phyloP scores from a whole-genome alignment of 2,888 invertebrate genomes.

The Polia nebulosa region DNA sequence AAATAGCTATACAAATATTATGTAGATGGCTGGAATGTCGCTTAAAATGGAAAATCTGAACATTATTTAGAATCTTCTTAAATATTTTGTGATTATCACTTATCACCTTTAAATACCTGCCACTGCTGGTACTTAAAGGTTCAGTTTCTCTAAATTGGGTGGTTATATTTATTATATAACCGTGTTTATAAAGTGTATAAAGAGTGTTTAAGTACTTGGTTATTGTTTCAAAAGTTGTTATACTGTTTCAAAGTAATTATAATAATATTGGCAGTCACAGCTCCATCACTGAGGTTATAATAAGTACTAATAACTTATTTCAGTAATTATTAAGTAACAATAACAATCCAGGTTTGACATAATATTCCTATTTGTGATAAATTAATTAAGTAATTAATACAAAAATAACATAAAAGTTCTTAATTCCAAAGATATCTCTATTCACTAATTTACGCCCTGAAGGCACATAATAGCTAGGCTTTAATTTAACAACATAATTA shows the following conservation, averaged over 20 bases:
- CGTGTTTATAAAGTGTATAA: too few species aligned
- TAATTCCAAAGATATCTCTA: background rate
- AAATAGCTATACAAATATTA: slow-evolving; percentile 4
- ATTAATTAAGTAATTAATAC: slow-evolving; percentile 19
- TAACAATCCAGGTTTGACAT: slow-evolving; percentile 19
- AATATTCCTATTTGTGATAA: slow-evolving; percentile 48
- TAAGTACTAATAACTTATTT: slow-evolving; percentile 26
- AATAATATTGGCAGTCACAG: slow-evolving; percentile 38
- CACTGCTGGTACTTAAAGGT: too few species aligned
- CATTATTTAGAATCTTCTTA: background rate
- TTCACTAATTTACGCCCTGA: slow-evolving; percentile 16
- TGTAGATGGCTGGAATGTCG: slow-evolving; percentile 38
- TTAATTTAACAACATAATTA: slow-evolving; percentile 12
- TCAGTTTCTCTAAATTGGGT: too few species aligned
- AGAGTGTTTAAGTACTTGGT: slow-evolving; percentile 31
- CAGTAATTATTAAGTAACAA: slow-evolving; percentile 29
- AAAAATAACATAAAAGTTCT: slow-evolving; percentile 39
- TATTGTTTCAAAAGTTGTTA: background rate
- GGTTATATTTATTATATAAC: too few species aligned
- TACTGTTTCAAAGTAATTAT: background rate
- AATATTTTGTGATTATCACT: slow-evolving; percentile 13
- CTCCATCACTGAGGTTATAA: slow-evolving; percentile 37
- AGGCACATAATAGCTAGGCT: slow-evolving; percentile 36
- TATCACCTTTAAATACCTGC: background rate
- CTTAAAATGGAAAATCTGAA: background rate